Percentiles rank a stretch among this genome's conserved stretches.
Conservation (phyloP, 2,888 invertebrate genomes). For the Keiferia lycopersicella region DNA sequence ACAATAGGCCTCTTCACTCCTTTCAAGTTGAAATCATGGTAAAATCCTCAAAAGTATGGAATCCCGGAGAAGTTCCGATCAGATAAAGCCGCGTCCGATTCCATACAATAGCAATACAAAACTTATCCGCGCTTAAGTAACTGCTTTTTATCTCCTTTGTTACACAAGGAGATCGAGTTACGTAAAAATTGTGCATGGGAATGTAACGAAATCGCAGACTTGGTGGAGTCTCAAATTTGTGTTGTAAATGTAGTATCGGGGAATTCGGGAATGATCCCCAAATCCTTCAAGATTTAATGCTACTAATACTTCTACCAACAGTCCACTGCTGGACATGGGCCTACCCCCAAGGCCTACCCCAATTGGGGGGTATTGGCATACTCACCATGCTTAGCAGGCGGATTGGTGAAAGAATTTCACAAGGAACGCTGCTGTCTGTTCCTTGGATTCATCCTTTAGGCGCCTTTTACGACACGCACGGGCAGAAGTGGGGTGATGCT, state of each 20-base stretch:
- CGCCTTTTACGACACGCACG: too few species aligned
- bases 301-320: too few species aligned
- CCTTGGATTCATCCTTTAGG: too few species aligned
- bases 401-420: too few species aligned
- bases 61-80: conserved; percentile 74
- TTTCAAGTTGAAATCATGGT: conserved; percentile 41
- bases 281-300: too few species aligned
- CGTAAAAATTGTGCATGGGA: conserved; percentile 43
- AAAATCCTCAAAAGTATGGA: conserved; percentile 26
- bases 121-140: conserved; percentile 48
- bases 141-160: conserved; percentile 55
- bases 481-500: too few species aligned
- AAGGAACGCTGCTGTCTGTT: too few species aligned
- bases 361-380: too few species aligned
- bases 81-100: conserved; percentile 72
- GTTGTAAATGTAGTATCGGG: not conserved
- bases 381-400: too few species aligned
- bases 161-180: conserved; percentile 48
- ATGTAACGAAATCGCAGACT: conserved; percentile 37
- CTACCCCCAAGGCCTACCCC: too few species aligned
- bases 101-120: conserved; percentile 58
- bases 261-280: too few species aligned
- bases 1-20: conserved; percentile 69
- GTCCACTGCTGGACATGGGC: too few species aligned
- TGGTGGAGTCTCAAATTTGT: conserved; percentile 28